These are phyloP conservation scores for Leptinotarsa lineolata DNA, from an alignment of 1,140 invertebrate genomes.

Conservation along the genomic window DNA sequence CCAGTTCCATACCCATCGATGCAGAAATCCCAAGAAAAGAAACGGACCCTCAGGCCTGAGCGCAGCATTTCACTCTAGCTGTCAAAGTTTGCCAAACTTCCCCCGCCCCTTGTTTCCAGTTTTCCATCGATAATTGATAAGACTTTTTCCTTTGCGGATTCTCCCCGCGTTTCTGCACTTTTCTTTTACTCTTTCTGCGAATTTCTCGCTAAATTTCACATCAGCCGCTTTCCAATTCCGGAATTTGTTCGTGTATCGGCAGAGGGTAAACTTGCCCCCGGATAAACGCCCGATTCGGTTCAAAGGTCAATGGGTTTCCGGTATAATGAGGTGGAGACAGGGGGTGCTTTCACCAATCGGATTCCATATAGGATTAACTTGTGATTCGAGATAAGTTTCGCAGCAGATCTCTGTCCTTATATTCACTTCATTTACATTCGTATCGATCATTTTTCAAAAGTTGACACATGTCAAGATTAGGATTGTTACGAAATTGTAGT, in stretches of 20 bases:
- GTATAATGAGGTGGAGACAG: background rate
- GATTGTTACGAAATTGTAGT: too few relatives aligned
- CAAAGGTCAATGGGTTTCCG: background rate
- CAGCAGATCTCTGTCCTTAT: too few relatives aligned
- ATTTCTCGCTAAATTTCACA: slow-evolving; percentile 1
- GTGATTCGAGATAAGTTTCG: too few relatives aligned
- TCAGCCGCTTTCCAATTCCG: background rate
- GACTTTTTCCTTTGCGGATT: background rate
- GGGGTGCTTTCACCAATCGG: too few relatives aligned
- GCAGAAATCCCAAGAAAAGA: too few relatives aligned
- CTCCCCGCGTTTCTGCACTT: background rate
- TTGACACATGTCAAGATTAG: too few relatives aligned
- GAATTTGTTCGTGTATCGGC: slow-evolving; percentile 5
- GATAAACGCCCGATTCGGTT: background rate
- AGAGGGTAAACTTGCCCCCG: background rate
- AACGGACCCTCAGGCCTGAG: background rate
- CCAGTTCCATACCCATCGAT: too few relatives aligned
- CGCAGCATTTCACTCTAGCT: background rate
- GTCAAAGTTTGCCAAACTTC: background rate
- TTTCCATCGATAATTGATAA: slow-evolving; percentile 3
- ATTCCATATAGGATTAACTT: too few relatives aligned
- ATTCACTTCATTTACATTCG: too few relatives aligned
- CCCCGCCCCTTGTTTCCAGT: background rate
- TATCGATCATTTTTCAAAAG: too few relatives aligned
- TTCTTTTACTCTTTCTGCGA: background rate